Percentiles rank a stretch among this genome's conserved stretches.
phyloP scores from a whole-genome alignment of 2,888 invertebrate species.

The Polyommatus icarus region DNA sequence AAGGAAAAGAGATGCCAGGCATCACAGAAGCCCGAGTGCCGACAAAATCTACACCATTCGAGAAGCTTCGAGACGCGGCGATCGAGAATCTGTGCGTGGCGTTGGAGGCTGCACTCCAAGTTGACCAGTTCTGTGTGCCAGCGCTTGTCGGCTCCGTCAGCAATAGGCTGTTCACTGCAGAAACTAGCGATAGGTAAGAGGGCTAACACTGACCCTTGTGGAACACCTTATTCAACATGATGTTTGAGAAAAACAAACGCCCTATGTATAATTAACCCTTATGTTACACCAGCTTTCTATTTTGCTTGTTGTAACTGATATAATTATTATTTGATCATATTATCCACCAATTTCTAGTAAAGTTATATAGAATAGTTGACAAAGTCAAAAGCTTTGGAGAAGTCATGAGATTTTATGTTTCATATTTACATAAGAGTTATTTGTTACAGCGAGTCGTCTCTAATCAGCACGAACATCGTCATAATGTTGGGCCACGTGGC shows the following conservation, averaged over 20 bases:
- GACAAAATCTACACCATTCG: slow-evolving; percentile 86
- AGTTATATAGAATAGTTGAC: background rate
- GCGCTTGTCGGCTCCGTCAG: slow-evolving; percentile 98
- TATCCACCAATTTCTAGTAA: background rate
- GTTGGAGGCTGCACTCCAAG: slow-evolving; percentile 91
- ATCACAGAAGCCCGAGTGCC: slow-evolving; percentile 76
- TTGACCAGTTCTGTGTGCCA: slow-evolving; percentile 96
- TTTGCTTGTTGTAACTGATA: background rate
- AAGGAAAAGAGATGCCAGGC: slow-evolving; percentile 83
- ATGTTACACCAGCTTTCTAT: background rate
- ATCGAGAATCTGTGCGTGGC: slow-evolving; percentile 98
- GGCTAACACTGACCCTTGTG: background rate
- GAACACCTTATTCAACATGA: slow-evolving; percentile 58
- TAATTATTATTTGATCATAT: background rate
- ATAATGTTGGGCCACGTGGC: slow-evolving; percentile 98
- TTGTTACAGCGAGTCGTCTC: slow-evolving; percentile 88
- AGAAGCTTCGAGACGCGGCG: slow-evolving; percentile 95
- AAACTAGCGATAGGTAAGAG: slow-evolving; percentile 89
- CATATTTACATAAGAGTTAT: background rate
- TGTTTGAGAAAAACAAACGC: slow-evolving; percentile 73
- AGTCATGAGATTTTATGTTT: background rate
- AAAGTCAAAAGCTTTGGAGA: background rate
- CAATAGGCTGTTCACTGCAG: slow-evolving; percentile 95
- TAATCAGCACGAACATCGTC: slow-evolving; percentile 98
- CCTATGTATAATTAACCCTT: background rate